phyloP scores from a whole-genome alignment of 2,797 vertebrate species.

The Schizopygopsis malacanthus region DNA sequence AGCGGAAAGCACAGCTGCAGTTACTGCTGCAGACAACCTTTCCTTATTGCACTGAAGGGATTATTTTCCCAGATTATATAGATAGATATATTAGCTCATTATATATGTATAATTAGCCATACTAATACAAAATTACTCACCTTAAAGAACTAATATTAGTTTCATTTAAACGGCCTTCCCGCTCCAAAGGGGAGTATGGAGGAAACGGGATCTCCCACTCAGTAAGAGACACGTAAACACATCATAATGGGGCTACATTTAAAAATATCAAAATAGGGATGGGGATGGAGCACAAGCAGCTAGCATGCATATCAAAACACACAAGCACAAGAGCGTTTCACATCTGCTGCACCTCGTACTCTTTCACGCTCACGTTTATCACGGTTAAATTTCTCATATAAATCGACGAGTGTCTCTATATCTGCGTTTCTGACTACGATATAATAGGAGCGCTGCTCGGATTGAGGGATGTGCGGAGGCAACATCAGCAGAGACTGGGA shows the following conservation, averaged over 20 bases:
- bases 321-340: slow-evolving; percentile 23
- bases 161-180: slow-evolving; percentile 64
- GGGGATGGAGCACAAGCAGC: slow-evolving; percentile 41
- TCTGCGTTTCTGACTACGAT: too few relatives aligned
- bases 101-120: too few relatives aligned
- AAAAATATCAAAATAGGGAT: too few relatives aligned
- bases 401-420: slow-evolving; percentile 46
- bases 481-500: neutral
- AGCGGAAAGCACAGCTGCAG: slow-evolving; percentile 33
- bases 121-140: too few relatives aligned
- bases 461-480: too few relatives aligned
- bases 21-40: slow-evolving; percentile 58
- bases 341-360: slow-evolving; percentile 21
- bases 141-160: too few relatives aligned
- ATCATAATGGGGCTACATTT: too few relatives aligned
- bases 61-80: too few relatives aligned
- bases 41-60: too few relatives aligned
- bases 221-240: slow-evolving; percentile 1
- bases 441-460: too few relatives aligned
- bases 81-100: too few relatives aligned
- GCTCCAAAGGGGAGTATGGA: too few relatives aligned
- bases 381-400: slow-evolving; percentile 37
- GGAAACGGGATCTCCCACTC: slow-evolving; percentile 56
- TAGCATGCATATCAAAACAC: slow-evolving; percentile 36
- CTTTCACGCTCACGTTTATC: slow-evolving; percentile 37